Base-by-base conservation (phyloP, 2,797 vertebrate species). In the Poeciliopsis gracilis region DNA sequence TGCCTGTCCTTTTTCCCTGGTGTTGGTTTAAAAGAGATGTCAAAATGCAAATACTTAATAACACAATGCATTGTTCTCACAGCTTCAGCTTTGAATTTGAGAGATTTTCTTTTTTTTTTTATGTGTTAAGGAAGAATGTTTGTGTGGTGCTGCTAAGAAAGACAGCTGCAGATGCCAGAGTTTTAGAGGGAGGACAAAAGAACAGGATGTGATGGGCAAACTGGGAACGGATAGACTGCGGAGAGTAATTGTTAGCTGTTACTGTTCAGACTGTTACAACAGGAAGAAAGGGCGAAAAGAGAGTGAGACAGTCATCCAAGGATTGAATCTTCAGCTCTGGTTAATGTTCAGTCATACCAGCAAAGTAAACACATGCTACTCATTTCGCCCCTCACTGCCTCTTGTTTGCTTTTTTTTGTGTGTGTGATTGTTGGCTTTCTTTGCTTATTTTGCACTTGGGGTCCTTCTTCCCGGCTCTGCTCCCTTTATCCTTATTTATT, bases 401-500 rank as follows among this genome's bases (percentile, higher is more conserved):
- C 82, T 86, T 82, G 82, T 89, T 88, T 89, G 72, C 63, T 71
- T 77, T 81, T 80, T 30, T 79, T n/a, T 69, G n/a, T 80, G 16
- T 63, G 57, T 57, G 57, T 28, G 77, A 78, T 76, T 36, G 7
- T 82, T 63, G 49, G 47, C 75, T 84, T 82, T 80, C 82, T 88
- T 82, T 82, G 76, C 84, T 83, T 90, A 88, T 88, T 91, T 85
- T 82, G 78, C 81, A 77, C 75, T 73, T 2, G 2, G 66, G 59
- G 83, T 86, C 87, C 73, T 79, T 84, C 87, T 86, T 72, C 82
- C 85, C 82, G 75, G 82, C 84, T 87, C 87, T 82, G 87, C 87
- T 89, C 83, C 87, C 86, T 91, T 90, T 92, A 92, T 93, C 90
- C 91, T 92, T 93, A 93, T 95, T 94, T 95, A 93, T 93, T 93